Conservation (phyloP, 2,113 vertebrate genomes). For the Thalassarche chlororhynchos region DNA sequence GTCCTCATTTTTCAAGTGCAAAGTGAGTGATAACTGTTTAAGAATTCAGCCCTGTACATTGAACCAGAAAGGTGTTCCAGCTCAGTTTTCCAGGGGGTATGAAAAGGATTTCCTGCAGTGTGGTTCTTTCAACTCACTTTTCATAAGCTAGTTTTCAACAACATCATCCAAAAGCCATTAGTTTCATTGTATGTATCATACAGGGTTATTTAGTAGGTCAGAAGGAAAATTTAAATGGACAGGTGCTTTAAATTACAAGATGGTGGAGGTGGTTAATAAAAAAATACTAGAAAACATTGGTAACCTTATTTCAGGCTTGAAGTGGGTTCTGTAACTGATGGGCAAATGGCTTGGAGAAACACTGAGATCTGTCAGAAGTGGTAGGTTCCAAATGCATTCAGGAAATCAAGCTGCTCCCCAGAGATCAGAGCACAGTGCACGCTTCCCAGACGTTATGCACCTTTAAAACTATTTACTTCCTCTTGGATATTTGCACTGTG, state of each 20-base stretch:
- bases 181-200: slow-evolving; percentile 56
- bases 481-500: neutral
- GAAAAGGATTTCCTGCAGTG: slow-evolving; percentile 63
- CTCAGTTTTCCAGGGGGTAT: slow-evolving; percentile 40
- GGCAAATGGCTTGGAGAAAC: slow-evolving; percentile 50
- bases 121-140: slow-evolving; percentile 43
- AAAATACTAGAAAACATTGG: slow-evolving; percentile 54
- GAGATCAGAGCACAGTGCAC: neutral
- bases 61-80: slow-evolving; percentile 34
- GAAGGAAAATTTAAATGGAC: slow-evolving; percentile 55
- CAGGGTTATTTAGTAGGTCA: slow-evolving; percentile 62
- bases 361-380: slow-evolving; percentile 23
- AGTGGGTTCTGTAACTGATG: slow-evolving; percentile 53
- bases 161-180: slow-evolving; percentile 68
- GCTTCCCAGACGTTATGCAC: neutral
- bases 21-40: slow-evolving; percentile 56
- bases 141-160: slow-evolving; percentile 64
- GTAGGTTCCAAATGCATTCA: slow-evolving; percentile 23
- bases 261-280: slow-evolving; percentile 63
- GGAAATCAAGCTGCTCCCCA: slow-evolving; percentile 39
- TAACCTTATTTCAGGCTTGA: slow-evolving; percentile 26
- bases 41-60: neutral
- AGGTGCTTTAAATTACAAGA: slow-evolving; percentile 71
- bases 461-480: slow-evolving; percentile 37
- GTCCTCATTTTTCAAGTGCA: slow-evolving; percentile 42